Evolutionary conservation across 2,797 vertebrate genomes (phyloP).

Genomic region (Melanotaenia nigrans): DNA sequence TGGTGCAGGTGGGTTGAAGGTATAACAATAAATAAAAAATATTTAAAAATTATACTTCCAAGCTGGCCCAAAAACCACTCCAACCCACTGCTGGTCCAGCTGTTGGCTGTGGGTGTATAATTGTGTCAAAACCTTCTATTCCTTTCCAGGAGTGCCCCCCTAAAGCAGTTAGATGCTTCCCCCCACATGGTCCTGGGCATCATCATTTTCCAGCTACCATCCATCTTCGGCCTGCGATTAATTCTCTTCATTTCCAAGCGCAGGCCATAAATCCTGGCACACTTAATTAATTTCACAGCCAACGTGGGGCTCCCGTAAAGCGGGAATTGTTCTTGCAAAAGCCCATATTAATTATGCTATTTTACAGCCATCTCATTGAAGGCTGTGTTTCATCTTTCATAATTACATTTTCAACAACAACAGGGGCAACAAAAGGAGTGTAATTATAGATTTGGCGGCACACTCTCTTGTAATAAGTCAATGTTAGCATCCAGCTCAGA

Average conservation of each 20-base stretch:
- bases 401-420: conserved; percentile 98
- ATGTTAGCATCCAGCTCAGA: conserved; percentile 64
- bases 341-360: conserved; percentile 99
- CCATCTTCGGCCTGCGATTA: conserved; percentile 98
- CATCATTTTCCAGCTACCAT: conserved; percentile 98
- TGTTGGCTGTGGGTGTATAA: conserved; percentile 84
- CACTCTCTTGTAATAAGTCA: conserved; percentile 80
- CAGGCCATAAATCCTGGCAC: conserved; percentile 99
- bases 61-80: conserved; percentile 73
- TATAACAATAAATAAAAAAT: conserved; percentile 30
- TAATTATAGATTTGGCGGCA: conserved; percentile 92
- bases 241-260: conserved; percentile 96
- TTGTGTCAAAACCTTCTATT: conserved; percentile 81
- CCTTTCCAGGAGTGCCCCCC: conserved; percentile 73
- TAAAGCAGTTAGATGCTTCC: conserved; percentile 96
- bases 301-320: conserved; percentile 95
- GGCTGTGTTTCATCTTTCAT: conserved; percentile 99
- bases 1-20: conserved; percentile 62
- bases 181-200: conserved; percentile 88
- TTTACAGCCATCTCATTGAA: conserved; percentile 99
- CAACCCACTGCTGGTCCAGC: conserved; percentile 78
- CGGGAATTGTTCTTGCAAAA: conserved; percentile 99
- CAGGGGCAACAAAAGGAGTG: conserved; percentile 88
- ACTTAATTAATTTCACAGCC: conserved; percentile 99
- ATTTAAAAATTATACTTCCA: conserved; percentile 46